Percentiles rank a stretch among this genome's conserved stretches.
phyloP scores from a whole-genome alignment of 1,140 invertebrate genomes.

The Nautilus pompilius region DNA sequence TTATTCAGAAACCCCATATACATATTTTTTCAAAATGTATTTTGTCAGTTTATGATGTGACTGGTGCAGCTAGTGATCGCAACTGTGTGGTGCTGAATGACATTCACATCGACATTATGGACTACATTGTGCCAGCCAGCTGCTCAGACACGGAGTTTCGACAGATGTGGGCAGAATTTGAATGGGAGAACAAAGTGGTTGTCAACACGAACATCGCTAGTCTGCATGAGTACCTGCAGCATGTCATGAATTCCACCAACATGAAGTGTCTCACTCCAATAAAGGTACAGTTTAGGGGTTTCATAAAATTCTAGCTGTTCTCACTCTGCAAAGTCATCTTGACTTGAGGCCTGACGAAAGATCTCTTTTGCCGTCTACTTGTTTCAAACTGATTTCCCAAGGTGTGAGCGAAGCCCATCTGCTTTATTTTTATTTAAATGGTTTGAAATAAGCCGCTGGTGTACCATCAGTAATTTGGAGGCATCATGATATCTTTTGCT shows the following conservation, averaged over 20 bases:
- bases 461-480: too few species aligned
- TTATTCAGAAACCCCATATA: too few species aligned
- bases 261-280: slow-evolving; percentile 96
- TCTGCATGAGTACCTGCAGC: slow-evolving; percentile 87
- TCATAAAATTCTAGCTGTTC: not conserved
- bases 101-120: slow-evolving; percentile 99
- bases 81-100: slow-evolving; percentile 98
- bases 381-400: too few species aligned
- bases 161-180: slow-evolving; percentile 99
- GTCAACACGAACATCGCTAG: slow-evolving; percentile 94
- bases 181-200: slow-evolving; percentile 99
- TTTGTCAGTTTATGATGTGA: slow-evolving; percentile 85
- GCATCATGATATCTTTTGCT: too few species aligned
- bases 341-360: too few species aligned
- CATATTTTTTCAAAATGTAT: too few species aligned
- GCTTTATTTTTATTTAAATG: too few species aligned
- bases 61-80: slow-evolving; percentile 85
- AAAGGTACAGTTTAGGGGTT: slow-evolving; percentile 56
- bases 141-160: slow-evolving; percentile 95
- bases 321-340: not conserved
- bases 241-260: slow-evolving; percentile 92
- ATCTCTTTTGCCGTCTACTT: too few species aligned
- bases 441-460: too few species aligned
- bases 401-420: too few species aligned
- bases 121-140: slow-evolving; percentile 96